Percentiles rank a stretch among this genome's conserved stretches.
Evolutionary conservation across 2,797 vertebrate genomes (phyloP).

Genomic region (Coracias cyanogaster): DNA sequence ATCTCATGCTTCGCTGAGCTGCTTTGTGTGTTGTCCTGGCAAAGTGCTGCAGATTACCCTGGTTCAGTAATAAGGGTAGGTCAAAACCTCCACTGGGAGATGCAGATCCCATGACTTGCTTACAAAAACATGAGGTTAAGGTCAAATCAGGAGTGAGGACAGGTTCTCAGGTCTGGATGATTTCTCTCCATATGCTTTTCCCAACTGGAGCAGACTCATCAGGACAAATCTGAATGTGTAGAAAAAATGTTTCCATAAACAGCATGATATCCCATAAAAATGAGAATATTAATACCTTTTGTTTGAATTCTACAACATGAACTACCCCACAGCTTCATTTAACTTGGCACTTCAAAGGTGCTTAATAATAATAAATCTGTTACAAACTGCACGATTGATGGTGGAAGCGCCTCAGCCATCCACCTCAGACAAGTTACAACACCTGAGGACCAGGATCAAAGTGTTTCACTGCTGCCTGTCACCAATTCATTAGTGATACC

Average conservation of each 20-base stretch:
- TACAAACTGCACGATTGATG: conserved; percentile 31
- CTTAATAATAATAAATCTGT: conserved; percentile 29
- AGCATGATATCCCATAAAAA: neutral
- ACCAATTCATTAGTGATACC: neutral
- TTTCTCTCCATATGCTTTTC: neutral
- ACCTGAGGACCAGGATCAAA: conserved; percentile 21
- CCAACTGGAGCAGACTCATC: neutral
- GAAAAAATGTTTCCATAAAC: neutral
- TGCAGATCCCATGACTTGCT: neutral
- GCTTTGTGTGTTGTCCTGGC: neutral
- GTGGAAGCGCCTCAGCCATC: neutral
- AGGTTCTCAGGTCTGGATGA: neutral
- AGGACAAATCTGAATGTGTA: neutral
- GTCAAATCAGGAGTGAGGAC: neutral
- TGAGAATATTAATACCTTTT: neutral
- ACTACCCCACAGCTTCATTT: neutral
- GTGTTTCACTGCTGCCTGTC: neutral
- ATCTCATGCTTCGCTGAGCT: neutral
- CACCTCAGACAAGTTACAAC: neutral
- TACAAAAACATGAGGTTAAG: neutral
- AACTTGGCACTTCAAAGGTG: conserved; percentile 10
- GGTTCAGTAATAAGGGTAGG: neutral
- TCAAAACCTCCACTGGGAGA: neutral
- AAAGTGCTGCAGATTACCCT: neutral
- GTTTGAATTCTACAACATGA: neutral